A percentile compares a stretch with the other conserved stretches of the same genome.
Conservation (phyloP, 1,140 invertebrate genomes). For the Palaemon carinicauda region DNA sequence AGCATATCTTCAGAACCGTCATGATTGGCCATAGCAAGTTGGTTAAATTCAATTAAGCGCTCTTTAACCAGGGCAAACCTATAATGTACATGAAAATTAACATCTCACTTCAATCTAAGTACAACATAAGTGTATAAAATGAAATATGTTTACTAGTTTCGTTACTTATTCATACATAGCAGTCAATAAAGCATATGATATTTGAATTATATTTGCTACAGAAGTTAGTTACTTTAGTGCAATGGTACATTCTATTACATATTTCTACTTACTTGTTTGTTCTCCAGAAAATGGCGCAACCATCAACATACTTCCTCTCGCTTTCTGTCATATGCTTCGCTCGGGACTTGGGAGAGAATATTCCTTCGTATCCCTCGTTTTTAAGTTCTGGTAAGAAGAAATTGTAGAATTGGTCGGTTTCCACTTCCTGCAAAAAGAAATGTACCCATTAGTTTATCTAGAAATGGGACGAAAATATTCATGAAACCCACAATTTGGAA, state of each 20-base stretch:
- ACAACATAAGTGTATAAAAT: not conserved
- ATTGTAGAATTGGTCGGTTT: conserved; percentile 98
- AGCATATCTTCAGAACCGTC: conserved; percentile 98
- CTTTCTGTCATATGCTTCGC: conserved; percentile 98
- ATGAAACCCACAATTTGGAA: no score
- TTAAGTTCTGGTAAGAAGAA: conserved; percentile 96
- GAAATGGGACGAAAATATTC: no score
- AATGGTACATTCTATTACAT: not conserved
- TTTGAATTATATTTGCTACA: not conserved
- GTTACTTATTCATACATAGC: no score
- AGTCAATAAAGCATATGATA: no score
- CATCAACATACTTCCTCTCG: conserved; percentile 97
- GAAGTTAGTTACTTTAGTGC: not conserved
- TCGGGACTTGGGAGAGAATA: conserved; percentile 97
- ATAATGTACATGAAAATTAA: conserved; percentile 52
- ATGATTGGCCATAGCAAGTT: conserved; percentile 97
- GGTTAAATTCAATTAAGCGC: conserved; percentile 96
- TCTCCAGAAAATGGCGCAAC: conserved; percentile 98
- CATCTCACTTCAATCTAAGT: not conserved
- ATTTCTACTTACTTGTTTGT: conserved; percentile 83
- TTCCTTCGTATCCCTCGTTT: conserved; percentile 94
- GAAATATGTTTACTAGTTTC: no score
- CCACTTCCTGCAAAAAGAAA: conserved; percentile 82
- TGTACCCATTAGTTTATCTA: no score
- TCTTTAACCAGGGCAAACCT: conserved; percentile 96